Evolutionary conservation across 2,113 vertebrate genomes (phyloP), one percentile per base, ranked within the genome.

Genomic region (Spheniscus mendiculus): DNA sequence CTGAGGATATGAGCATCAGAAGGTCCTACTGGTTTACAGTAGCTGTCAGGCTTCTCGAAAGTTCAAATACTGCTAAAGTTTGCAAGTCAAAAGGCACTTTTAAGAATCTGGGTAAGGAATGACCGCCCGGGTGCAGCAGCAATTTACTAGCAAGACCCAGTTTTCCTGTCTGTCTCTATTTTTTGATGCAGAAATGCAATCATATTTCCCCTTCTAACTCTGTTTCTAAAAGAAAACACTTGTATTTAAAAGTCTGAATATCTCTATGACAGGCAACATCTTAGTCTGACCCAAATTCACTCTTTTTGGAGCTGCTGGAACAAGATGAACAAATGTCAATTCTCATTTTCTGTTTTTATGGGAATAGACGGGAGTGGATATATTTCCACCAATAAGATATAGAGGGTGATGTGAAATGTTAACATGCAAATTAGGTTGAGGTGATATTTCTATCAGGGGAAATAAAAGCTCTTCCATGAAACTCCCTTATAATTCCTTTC

Each of bases 381-480:
- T 45, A 70, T 91, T 87, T 94, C 67, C 59, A 89, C 72, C 94
- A 89, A 58, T 84, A 78, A 70, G 83, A 89, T 87, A 50, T 30
- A 42, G 58, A 96, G 47, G 58, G 55, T 3, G 15, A 58, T 87
- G 55, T 81, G 58, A 90, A 89, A 83, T 83, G 76, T 83, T 96
- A 95, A 86, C 91, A 91, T 94, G 89, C 76, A 97, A 96, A 96
- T 93, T 72, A 92, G 16, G 17, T 70, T 74, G 89, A 92, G 69
- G 91, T 74, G 83, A 87, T 95, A 80, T 81, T 94, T 93, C 83
- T 96, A 7, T 84, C 91, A 77, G 59, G 94, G 94, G 93, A 96
- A 96, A 96, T 96, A 92, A 96, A 95, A 95, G 32, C 42, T 81
- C 91, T 90, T 92, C 91, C 72, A 86, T 89, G 80, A 95, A 94